Base-by-base conservation (phyloP, 2,797 vertebrate genomes). In the Pseudochromis fuscus region DNA sequence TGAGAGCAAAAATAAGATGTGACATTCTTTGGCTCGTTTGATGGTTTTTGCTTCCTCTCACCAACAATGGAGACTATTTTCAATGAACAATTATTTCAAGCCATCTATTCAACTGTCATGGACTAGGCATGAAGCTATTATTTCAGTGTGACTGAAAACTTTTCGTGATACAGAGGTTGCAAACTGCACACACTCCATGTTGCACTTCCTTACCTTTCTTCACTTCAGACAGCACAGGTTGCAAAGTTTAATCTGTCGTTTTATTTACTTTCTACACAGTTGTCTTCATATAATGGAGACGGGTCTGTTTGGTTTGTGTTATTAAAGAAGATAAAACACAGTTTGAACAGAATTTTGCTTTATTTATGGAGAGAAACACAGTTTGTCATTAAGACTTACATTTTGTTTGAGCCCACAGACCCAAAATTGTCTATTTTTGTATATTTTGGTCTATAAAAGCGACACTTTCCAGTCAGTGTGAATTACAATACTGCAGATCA, bases 371-470 rank as follows among this genome's bases (percentile, higher is more conserved):
- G 93, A 93, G 87, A 93, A 94, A 94, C 94, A 94, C 93, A 92
- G 94, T 91, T 97, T 97, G 97, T 99, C 98, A 97, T 97, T 96
- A 95, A 96, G 97, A 99, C 98, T 98, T 99, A 99, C 97, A 96
- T 98, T 97, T 97, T 96, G 93, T 98, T 99, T 98, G 97, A 96
- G 97, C 94, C 94, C 92, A 95, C 93, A 92, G 96, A 96, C 98
- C 95, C 98, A 99, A 99, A n/a, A 98, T 94, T 95, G 86, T 94
- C 92, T 82, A 88, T 95, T 94, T 84, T 84, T 79, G 45, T 89
- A 69, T 83, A 87, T 94, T 85, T 87, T 90, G 80, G 80, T 88
- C 90, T 93, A 92, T 89, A 95, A 96, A 95, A 95, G 91, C 94
- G 93, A 95, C 84, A 71, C 72, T 90, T 96, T 96, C 95, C 94